Conservation (phyloP, 2,888 invertebrate genomes). For the Caenorhabditis sulstoni region DNA sequence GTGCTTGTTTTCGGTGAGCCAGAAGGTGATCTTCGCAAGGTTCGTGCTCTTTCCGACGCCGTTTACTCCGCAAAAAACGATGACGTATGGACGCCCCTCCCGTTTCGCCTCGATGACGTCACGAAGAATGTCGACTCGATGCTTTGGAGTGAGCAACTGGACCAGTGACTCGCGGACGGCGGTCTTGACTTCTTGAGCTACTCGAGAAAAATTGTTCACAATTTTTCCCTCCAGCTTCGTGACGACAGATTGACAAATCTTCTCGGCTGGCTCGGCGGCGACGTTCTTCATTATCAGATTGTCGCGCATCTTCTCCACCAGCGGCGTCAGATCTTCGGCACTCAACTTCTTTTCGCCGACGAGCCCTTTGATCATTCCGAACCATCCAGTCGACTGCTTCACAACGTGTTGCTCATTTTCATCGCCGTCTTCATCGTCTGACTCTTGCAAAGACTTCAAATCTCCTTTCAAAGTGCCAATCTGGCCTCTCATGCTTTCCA, state of each 20-base stretch:
- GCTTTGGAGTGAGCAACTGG: slow-evolving; percentile 92
- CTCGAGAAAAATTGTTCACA: slow-evolving; percentile 92
- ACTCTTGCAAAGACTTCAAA: slow-evolving; percentile 81
- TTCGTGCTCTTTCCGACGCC: slow-evolving; percentile 99
- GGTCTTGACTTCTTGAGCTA: slow-evolving; percentile 90
- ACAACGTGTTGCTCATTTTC: slow-evolving; percentile 52
- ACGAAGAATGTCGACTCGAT: slow-evolving; percentile 94
- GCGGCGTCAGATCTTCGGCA: slow-evolving; percentile 88
- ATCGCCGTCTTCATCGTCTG: slow-evolving; percentile 70
- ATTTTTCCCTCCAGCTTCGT: slow-evolving; percentile 80
- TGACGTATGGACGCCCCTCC: slow-evolving; percentile 91
- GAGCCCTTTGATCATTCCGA: slow-evolving; percentile 88
- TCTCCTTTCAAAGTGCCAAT: slow-evolving; percentile 82
- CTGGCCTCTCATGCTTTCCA: slow-evolving; percentile 65
- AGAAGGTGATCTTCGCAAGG: slow-evolving; percentile 98
- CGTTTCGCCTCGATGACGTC: slow-evolving; percentile 93
- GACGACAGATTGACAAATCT: slow-evolving; percentile 84
- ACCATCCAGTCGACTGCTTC: slow-evolving; percentile 83
- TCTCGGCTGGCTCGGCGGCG: slow-evolving; percentile 93
- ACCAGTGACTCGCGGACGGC: slow-evolving; percentile 93
- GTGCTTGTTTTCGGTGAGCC: slow-evolving; percentile 97
- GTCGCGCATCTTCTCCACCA: slow-evolving; percentile 93
- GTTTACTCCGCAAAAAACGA: slow-evolving; percentile 98
- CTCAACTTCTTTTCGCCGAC: slow-evolving; percentile 88
- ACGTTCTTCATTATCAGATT: slow-evolving; percentile 97